Evolutionary conservation across 2,888 invertebrate species (phyloP), one percentile per base, ranked within the genome.

Genomic region (Agrochola lychnidis): DNA sequence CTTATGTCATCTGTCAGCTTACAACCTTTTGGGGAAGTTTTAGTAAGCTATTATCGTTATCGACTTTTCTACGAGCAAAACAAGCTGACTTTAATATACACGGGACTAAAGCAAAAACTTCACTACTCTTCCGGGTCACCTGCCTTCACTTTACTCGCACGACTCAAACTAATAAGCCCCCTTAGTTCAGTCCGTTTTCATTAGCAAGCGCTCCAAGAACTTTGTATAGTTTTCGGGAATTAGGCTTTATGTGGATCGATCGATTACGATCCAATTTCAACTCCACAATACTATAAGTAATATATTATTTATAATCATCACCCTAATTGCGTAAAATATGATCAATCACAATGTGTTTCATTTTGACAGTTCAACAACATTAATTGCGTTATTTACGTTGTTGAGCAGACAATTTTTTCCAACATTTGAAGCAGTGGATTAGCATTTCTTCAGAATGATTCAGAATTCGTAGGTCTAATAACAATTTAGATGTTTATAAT

Each of bases 81-180:
- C 51, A 9, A 51, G 4, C 48, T 66, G 14, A 14, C 3, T 45
- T 51, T 19, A 51, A 12, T 9, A 74, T 6, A 63, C 19, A 42
- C 3, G n/a, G 7, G 40, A 48, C 36, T 40, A 30, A 42, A 68
- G n/a, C 12, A 36, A 42, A 68, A 57, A 75, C 14, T 68, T 25
- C 1, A 16, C 36, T n/a, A 22, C 22, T 36, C 6, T 73, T 81
- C 64, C 25, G 25, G 81, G 76, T 61, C 81, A 62, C 42, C 62
- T 67, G 30, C 48, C 48, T 68, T 79, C 30, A 42, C n/a, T 53
- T 68, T 36, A 56, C 19, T 56, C n/a, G 10, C 42, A 36, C 22
- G 48, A 36, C 48, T 68, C 36, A 63, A 82, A 68, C 61, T 68
- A 57, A 68, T 81, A 81, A 76, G 36, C 51, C 42, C 40, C 48